Evolutionary conservation across 2,797 vertebrate species (phyloP).

Genomic region (Todus mexicanus): DNA sequence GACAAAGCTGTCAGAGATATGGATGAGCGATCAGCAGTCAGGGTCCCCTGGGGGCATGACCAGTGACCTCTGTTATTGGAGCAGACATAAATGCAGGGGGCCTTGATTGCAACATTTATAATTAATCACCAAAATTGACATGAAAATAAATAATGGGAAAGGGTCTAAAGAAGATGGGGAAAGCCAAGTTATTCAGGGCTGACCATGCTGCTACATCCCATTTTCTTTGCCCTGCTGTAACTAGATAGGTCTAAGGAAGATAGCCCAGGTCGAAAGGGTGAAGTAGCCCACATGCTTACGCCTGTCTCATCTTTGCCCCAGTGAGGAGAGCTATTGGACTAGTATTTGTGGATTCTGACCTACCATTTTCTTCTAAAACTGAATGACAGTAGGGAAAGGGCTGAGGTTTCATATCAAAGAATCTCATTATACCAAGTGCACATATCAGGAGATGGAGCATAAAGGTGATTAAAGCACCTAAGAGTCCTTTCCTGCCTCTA

Average conservation of each 20-base stretch:
- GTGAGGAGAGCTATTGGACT: background rate
- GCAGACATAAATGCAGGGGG: background rate
- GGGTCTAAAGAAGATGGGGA: background rate
- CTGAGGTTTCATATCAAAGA: background rate
- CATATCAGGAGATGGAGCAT: background rate
- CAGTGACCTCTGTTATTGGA: background rate
- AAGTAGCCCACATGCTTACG: background rate
- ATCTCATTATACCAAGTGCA: background rate
- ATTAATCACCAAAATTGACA: conserved; percentile 28
- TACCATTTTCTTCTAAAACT: background rate
- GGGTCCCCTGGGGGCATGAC: background rate
- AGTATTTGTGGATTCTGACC: background rate
- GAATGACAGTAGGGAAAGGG: background rate
- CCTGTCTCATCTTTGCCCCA: background rate
- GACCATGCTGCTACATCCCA: background rate
- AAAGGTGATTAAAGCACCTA: background rate
- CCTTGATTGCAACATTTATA: conserved; percentile 15
- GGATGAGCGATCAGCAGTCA: background rate
- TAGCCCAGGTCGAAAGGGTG: background rate
- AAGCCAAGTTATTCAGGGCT: background rate
- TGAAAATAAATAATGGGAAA: conserved; percentile 3
- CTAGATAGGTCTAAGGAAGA: background rate
- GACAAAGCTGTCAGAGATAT: background rate
- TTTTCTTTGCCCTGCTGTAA: background rate
- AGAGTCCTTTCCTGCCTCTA: background rate